These are phyloP conservation scores for Knipowitschia caucasica DNA, from an alignment of 2,797 vertebrate genomes.

Conservation along the genomic window DNA sequence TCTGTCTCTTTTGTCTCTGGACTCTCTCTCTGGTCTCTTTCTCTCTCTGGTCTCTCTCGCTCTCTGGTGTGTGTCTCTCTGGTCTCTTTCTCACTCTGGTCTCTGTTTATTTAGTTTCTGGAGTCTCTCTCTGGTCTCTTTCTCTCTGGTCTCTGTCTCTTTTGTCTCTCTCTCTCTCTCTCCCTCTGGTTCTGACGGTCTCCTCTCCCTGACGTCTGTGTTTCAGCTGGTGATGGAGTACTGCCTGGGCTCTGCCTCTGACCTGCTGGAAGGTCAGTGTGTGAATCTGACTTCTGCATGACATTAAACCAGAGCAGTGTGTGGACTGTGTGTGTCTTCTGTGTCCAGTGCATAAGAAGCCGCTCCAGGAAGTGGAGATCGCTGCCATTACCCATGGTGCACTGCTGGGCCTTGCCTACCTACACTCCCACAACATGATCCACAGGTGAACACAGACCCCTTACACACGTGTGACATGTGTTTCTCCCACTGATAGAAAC, in stretches of 20 bases:
- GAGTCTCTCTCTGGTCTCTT: no score
- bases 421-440: constrained; percentile 95
- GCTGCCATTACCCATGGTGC: constrained; percentile 93
- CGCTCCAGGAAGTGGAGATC: constrained; percentile 91
- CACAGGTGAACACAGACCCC: constrained; percentile 79
- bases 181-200: no score
- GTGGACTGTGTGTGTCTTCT: constrained; percentile 7
- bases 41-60: no score
- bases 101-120: no score
- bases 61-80: no score
- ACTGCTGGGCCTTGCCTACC: constrained; percentile 89
- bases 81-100: no score
- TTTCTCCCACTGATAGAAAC: no score
- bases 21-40: constrained; percentile 91
- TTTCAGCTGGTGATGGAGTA: constrained; percentile 93
- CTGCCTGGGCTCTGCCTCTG: constrained; percentile 91
- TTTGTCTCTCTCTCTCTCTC: no score
- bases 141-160: no score
- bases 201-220: no score
- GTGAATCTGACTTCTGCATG: background rate
- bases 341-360: constrained; percentile 87
- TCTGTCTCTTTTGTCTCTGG: no score
- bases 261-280: constrained; percentile 87
- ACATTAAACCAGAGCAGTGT: no score
- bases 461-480: constrained; percentile 8